A percentile compares a stretch with the other conserved stretches of the same genome.
Evolutionary conservation across 2,113 vertebrate genomes (phyloP).

Genomic region (Rhizomys pruinosus): DNA sequence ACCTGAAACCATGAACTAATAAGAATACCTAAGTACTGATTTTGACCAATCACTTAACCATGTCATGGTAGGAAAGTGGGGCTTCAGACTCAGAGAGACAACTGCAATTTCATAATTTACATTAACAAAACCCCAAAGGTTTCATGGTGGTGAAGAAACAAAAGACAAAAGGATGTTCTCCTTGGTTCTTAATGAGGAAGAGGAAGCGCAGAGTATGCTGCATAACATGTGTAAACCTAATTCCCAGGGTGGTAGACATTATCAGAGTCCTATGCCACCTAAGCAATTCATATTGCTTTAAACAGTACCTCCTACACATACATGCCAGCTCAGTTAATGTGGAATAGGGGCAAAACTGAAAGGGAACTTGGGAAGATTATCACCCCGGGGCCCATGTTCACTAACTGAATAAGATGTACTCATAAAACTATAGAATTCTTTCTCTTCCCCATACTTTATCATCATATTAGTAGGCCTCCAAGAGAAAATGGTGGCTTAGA

Average conservation of each 20-base stretch:
- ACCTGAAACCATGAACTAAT: background rate
- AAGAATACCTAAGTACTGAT: background rate
- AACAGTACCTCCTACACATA: rapidly evolving
- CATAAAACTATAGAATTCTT: background rate
- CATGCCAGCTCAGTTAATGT: background rate
- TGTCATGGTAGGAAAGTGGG: background rate
- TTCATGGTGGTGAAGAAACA: background rate
- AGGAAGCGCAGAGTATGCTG: background rate
- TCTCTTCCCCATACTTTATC: background rate
- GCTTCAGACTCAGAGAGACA: rapidly evolving
- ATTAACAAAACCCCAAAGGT: background rate
- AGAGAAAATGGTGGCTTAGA: background rate
- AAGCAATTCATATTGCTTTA: background rate
- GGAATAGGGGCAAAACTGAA: background rate
- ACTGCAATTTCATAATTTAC: background rate
- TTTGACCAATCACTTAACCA: background rate
- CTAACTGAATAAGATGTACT: background rate
- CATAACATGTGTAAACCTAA: background rate
- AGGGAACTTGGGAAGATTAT: background rate
- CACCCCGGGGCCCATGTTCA: background rate
- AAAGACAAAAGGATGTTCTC: background rate
- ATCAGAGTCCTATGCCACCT: background rate
- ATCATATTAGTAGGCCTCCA: background rate
- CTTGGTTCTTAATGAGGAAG: background rate
- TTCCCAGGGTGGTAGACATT: background rate